Conservation (phyloP, 2,888 invertebrate genomes). For the Silvanus unidentatus region DNA sequence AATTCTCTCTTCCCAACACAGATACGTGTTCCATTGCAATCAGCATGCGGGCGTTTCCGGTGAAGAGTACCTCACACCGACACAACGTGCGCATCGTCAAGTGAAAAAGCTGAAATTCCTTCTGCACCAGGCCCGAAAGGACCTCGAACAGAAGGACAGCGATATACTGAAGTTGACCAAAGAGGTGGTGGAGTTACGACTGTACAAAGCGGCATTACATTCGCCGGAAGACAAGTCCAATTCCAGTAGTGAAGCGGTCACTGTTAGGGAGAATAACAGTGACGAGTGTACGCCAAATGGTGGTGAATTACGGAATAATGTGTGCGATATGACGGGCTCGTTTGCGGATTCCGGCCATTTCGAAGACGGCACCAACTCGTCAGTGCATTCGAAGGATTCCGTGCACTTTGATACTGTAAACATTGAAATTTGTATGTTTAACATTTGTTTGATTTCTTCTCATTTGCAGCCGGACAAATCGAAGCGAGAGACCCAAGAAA, state of each 20-base stretch:
- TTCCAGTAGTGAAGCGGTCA: constrained; percentile 55
- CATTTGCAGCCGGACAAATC: constrained; percentile 30
- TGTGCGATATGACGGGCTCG: constrained; percentile 59
- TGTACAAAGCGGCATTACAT: constrained; percentile 73
- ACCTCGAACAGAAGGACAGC: constrained; percentile 74
- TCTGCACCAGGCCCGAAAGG: constrained; percentile 66
- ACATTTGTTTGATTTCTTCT: neutral
- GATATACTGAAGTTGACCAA: constrained; percentile 65
- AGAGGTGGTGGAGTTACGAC: constrained; percentile 68
- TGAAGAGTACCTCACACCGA: constrained; percentile 82
- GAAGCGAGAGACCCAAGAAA: constrained; percentile 37
- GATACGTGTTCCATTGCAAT: constrained; percentile 81
- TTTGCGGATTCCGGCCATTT: constrained; percentile 83
- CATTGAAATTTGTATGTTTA: constrained; percentile 3
- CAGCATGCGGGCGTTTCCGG: constrained; percentile 70
- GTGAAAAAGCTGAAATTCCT: constrained; percentile 69
- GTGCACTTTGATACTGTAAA: constrained; percentile 42
- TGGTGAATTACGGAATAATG: constrained; percentile 17
- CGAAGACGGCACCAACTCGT: constrained; percentile 73
- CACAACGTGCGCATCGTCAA: constrained; percentile 77
- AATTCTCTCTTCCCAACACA: no score
- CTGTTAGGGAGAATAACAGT: constrained; percentile 64
- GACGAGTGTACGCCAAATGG: constrained; percentile 45
- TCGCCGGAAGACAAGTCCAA: constrained; percentile 77
- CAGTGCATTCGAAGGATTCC: constrained; percentile 73